Percentiles rank a stretch among this genome's conserved stretches.
These are phyloP conservation scores for Phyto melanocephala DNA, from an alignment of 2,888 invertebrate species.

Conservation along the genomic window DNA sequence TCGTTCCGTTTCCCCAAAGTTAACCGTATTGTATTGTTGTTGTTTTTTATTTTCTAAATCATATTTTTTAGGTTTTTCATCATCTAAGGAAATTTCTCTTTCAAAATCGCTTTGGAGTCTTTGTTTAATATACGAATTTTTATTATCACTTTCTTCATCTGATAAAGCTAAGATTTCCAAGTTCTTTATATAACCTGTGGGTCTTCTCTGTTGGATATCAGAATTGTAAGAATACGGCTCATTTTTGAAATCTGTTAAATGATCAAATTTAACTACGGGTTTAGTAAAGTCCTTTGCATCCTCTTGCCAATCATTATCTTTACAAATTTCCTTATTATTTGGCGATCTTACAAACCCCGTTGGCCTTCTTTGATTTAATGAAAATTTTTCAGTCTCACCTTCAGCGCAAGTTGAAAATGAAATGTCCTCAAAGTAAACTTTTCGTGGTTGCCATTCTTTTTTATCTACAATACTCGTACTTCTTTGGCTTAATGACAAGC, in stretches of 20 bases:
- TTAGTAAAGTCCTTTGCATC: neutral
- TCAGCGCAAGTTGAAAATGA: neutral
- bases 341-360: neutral
- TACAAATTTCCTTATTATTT: neutral
- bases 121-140: neutral
- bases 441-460: neutral
- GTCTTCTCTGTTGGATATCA: constrained; percentile 40
- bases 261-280: neutral
- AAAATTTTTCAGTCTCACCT: constrained; percentile 19
- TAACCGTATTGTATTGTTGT: neutral
- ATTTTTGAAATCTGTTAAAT: constrained; percentile 19
- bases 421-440: neutral
- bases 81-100: neutral
- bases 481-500: neutral
- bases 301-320: neutral
- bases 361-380: constrained; percentile 39
- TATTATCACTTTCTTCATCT: neutral
- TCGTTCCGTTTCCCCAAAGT: neutral
- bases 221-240: neutral
- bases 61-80: neutral
- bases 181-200: constrained; percentile 28
- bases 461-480: constrained; percentile 18
- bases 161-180: neutral
- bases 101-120: constrained; percentile 45
- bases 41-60: neutral